Percentiles rank a stretch among this genome's conserved stretches.
Evolutionary conservation across 2,113 vertebrate species (phyloP).

Genomic region (Hydrolagus affinis): DNA sequence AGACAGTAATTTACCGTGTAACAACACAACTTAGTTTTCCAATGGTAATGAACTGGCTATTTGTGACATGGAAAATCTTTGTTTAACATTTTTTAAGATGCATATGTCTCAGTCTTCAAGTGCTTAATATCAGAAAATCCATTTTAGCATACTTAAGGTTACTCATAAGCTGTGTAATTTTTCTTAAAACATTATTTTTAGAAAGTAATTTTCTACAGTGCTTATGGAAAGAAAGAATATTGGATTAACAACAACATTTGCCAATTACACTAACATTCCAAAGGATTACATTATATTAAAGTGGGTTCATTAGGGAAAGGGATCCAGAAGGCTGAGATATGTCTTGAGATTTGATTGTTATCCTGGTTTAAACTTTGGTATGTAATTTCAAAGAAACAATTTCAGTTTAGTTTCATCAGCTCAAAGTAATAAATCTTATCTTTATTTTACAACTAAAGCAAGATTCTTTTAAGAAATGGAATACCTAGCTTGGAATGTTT

Average conservation of each 20-base stretch:
- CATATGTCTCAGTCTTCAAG: neutral
- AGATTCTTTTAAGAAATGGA: neutral
- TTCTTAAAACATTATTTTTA: conserved; percentile 24
- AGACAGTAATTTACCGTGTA: neutral
- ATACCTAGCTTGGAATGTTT: neutral
- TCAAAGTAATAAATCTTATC: neutral
- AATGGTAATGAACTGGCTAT: neutral
- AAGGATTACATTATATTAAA: conserved; percentile 21
- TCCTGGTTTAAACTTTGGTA: neutral
- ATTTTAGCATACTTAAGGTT: neutral
- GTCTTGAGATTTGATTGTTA: neutral
- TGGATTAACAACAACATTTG: conserved; percentile 25
- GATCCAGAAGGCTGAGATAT: neutral
- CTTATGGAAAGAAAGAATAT: neutral
- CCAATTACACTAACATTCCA: conserved; percentile 23
- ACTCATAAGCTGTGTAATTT: neutral
- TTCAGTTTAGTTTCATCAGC: neutral
- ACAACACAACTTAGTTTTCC: neutral
- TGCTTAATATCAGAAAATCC: neutral
- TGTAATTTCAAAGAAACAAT: neutral
- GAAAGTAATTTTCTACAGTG: conserved; percentile 27
- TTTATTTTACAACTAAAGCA: neutral
- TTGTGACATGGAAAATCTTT: neutral
- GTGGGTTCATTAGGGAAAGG: neutral
- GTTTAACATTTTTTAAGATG: neutral